Evolutionary conservation across 2,797 vertebrate species (phyloP).

Genomic region (Meriones psammophilus): DNA sequence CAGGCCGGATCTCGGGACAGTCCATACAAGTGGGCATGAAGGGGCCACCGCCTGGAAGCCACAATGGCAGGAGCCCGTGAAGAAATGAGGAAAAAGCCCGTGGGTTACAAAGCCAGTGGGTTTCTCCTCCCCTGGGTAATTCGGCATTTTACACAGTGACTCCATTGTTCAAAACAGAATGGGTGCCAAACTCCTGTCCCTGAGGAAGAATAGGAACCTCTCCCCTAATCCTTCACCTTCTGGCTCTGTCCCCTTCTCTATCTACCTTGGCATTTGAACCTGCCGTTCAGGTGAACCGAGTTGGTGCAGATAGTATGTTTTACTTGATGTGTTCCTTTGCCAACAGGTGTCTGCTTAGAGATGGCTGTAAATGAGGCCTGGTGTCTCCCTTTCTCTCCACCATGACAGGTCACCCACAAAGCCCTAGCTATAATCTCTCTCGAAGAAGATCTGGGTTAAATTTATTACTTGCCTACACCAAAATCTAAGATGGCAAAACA

Average conservation of each 20-base stretch:
- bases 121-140: not conserved
- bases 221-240: not conserved
- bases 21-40: not conserved
- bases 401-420: not conserved
- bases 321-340: constrained; percentile 30
- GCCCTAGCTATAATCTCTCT: constrained; percentile 26
- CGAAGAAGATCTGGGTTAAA: not conserved
- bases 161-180: constrained; percentile 32
- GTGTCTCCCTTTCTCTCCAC: not conserved
- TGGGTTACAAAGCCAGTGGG: not conserved
- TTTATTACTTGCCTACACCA: not conserved
- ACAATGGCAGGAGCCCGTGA: not conserved
- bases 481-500: not conserved
- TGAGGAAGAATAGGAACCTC: not conserved
- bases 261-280: constrained; percentile 53
- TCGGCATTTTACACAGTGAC: not conserved
- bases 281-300: constrained; percentile 57
- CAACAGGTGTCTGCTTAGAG: constrained; percentile 27
- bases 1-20: not conserved
- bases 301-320: not conserved
- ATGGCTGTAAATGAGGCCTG: not conserved
- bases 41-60: not conserved
- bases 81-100: not conserved
- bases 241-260: not conserved
- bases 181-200: constrained; percentile 51